Conservation (phyloP, 2,888 invertebrate species). For the Patella depressa region DNA sequence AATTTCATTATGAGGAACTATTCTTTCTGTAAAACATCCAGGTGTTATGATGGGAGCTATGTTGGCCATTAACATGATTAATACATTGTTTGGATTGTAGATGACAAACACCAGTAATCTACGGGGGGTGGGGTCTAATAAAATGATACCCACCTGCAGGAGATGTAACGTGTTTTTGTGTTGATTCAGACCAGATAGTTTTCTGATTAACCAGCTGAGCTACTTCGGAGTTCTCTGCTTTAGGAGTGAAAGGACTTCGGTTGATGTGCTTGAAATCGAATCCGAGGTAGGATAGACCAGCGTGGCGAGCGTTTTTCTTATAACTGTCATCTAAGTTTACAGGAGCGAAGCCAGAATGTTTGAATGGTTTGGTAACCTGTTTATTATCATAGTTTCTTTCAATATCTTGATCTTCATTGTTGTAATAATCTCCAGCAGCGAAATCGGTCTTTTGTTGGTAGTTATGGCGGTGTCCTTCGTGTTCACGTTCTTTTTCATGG, state of each 20-base stretch:
- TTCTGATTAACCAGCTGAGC: conserved; percentile 17
- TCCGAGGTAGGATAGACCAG: neutral
- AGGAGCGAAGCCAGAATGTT: conserved; percentile 4
- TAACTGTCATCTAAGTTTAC: neutral
- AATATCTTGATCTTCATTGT: neutral
- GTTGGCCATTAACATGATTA: too few species aligned
- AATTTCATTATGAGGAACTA: too few species aligned
- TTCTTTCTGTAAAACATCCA: too few species aligned
- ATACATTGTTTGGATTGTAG: too few species aligned
- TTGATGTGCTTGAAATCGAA: neutral
- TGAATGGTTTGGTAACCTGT: neutral
- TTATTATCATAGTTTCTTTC: neutral
- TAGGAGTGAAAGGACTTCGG: neutral
- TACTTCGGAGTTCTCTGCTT: neutral
- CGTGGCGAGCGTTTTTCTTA: neutral
- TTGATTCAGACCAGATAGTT: conserved; percentile 22
- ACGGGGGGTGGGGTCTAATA: too few species aligned
- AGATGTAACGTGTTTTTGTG: conserved; percentile 7
- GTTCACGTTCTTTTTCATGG: neutral
- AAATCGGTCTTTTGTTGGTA: neutral
- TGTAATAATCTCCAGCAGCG: neutral
- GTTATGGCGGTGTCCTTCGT: neutral
- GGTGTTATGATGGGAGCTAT: too few species aligned
- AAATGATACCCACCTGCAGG: conserved; percentile 14
- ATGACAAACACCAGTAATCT: too few species aligned